Conservation (phyloP, 2,797 vertebrate species). For the Mus spretus region DNA sequence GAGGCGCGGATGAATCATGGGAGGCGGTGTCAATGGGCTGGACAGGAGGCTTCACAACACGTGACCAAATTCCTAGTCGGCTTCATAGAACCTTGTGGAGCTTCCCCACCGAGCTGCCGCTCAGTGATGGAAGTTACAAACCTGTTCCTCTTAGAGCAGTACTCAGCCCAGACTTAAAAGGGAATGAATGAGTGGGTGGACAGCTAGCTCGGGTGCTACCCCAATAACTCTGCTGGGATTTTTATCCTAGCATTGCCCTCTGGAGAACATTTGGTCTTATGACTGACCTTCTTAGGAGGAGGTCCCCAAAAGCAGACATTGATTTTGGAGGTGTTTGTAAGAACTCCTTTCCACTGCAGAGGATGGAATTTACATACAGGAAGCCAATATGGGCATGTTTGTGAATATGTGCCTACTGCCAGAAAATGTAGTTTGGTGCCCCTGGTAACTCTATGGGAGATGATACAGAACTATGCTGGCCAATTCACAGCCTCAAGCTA, state of each 20-base stretch:
- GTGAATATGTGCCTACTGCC: background rate
- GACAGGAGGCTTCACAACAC: constrained; percentile 50
- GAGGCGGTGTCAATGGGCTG: constrained; percentile 34
- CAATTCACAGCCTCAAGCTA: background rate
- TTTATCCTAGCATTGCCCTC: background rate
- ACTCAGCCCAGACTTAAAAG: background rate
- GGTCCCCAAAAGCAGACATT: constrained; percentile 3
- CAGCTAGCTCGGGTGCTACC: background rate
- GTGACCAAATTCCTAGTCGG: constrained; percentile 37
- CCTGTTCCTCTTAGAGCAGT: background rate
- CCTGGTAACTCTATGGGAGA: background rate
- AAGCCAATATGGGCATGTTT: background rate
- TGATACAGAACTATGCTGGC: background rate
- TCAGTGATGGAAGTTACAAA: background rate
- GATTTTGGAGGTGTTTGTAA: constrained; percentile 24
- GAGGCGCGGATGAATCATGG: constrained; percentile 75
- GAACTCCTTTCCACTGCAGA: background rate
- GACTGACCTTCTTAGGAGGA: background rate
- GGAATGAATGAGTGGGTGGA: background rate
- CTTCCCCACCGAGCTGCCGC: background rate
- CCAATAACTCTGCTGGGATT: background rate
- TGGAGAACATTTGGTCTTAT: background rate
- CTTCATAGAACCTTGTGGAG: constrained; percentile 35
- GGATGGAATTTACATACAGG: background rate
- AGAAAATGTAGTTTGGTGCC: background rate